phyloP scores from a whole-genome alignment of 2,888 invertebrate species.

The Drosophila pseudotalamancana region DNA sequence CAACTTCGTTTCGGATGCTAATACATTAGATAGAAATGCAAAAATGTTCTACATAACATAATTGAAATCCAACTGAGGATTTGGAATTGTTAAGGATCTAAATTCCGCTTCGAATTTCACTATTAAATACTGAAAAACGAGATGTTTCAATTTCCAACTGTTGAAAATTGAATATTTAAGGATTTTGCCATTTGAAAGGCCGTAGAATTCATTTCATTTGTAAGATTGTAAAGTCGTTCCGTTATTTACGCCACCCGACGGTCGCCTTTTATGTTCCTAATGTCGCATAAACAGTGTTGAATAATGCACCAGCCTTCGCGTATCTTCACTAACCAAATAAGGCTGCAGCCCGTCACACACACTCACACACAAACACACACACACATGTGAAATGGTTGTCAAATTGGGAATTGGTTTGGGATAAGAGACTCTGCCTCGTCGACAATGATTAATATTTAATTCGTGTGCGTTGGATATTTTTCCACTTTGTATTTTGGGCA shows the following conservation, averaged over 20 bases:
- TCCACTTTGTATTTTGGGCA: conserved; percentile 68
- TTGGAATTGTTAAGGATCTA: too few relatives aligned
- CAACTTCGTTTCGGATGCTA: too few relatives aligned
- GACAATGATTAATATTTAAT: conserved; percentile 77
- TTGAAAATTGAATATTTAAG: conserved; percentile 5
- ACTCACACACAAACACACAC: conserved; percentile 3
- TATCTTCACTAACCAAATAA: conserved; percentile 72
- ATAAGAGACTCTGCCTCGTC: conserved; percentile 40
- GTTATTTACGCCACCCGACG: conserved; percentile 49
- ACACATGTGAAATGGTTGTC: conserved; percentile 2
- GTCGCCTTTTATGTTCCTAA: conserved; percentile 76
- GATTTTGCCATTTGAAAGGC: background rate
- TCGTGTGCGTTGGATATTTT: conserved; percentile 66
- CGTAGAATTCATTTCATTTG: conserved; percentile 8
- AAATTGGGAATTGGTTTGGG: conserved; percentile 2
- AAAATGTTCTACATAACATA: too few relatives aligned
- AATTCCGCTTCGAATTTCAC: too few relatives aligned
- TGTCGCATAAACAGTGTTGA: conserved; percentile 79
- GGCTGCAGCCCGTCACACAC: conserved; percentile 29
- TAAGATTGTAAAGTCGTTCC: conserved; percentile 24
- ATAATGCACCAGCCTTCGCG: conserved; percentile 72
- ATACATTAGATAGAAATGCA: too few relatives aligned
- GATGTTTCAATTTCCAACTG: conserved; percentile 4
- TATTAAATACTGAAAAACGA: too few relatives aligned
- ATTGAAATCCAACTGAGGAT: too few relatives aligned